Evolutionary conservation across 2,888 invertebrate genomes (phyloP).

Genomic region (Parasteatoda lunata): DNA sequence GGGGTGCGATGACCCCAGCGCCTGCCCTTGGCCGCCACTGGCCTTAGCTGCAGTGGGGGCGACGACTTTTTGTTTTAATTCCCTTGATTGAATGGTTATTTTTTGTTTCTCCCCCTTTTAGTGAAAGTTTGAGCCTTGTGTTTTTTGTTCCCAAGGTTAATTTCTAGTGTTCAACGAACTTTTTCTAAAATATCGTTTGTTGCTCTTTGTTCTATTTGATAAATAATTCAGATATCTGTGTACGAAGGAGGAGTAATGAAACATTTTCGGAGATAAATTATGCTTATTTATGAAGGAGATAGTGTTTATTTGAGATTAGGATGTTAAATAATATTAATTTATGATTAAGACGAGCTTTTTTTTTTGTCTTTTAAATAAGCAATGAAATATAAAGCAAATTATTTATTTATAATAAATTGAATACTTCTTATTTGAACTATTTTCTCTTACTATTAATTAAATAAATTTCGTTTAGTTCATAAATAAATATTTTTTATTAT

Average conservation of each 20-base stretch:
- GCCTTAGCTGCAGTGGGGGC: conserved; percentile 33
- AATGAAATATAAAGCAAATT: too few species aligned
- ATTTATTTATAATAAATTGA: too few species aligned
- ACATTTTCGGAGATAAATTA: background rate
- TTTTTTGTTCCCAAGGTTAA: background rate
- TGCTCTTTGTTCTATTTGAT: background rate
- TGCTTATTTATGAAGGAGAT: background rate
- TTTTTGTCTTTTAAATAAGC: too few species aligned
- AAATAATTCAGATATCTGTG: too few species aligned
- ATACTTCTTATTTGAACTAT: too few species aligned
- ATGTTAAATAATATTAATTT: too few species aligned
- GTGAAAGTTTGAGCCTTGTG: background rate
- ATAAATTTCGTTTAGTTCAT: too few species aligned
- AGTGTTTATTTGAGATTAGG: too few species aligned
- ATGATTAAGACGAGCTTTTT: too few species aligned
- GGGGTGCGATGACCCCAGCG: conserved; percentile 20
- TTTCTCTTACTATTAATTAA: too few species aligned
- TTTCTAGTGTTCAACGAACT: background rate
- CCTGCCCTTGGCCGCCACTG: conserved; percentile 46
- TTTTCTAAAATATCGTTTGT: background rate
- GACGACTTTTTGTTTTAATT: conserved; percentile 50
- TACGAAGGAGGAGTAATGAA: background rate
- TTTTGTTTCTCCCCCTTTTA: background rate
- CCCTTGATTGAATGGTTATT: background rate
- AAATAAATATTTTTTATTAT: too few species aligned